These are phyloP conservation scores for Callopanchax toddi DNA, from an alignment of 2,113 vertebrate genomes.

Conservation along the genomic window DNA sequence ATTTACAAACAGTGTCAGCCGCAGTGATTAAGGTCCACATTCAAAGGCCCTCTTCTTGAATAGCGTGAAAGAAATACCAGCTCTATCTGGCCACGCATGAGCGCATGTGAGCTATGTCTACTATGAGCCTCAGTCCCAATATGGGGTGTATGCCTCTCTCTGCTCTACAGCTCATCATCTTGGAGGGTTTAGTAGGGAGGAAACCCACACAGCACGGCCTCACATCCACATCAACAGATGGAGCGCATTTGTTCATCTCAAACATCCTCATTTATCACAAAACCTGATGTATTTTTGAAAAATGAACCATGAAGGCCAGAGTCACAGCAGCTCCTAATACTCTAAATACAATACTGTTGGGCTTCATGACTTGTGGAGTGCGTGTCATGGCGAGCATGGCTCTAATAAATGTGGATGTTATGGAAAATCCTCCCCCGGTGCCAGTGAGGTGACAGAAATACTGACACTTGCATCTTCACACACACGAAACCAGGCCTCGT, in stretches of 20 bases:
- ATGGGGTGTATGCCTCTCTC: conserved; percentile 60
- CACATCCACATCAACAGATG: conserved; percentile 8
- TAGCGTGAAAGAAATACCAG: conserved; percentile 79
- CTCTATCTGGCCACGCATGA: conserved; percentile 82
- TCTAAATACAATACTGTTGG: conserved; percentile 59
- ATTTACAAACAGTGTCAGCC: conserved; percentile 44
- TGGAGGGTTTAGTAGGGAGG: conserved; percentile 44
- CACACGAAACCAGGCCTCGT: conserved; percentile 72
- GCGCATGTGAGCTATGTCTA: conserved; percentile 82
- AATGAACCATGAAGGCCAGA: conserved; percentile 3
- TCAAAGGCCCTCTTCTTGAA: conserved; percentile 64
- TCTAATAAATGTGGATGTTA: conserved; percentile 74
- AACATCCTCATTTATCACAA: conserved; percentile 6
- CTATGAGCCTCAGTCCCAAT: conserved; percentile 70
- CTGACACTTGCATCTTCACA: conserved; percentile 71
- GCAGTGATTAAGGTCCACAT: conserved; percentile 55
- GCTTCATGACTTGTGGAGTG: conserved; percentile 55
- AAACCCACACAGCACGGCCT: conserved; percentile 19
- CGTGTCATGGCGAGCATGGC: conserved; percentile 67
- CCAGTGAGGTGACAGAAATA: conserved; percentile 75
- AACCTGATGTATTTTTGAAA: conserved; percentile 7
- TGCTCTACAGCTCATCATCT: conserved; percentile 45
- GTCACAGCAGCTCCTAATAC: conserved; percentile 23
- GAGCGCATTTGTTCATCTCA: background rate
- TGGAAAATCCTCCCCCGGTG: conserved; percentile 73